Base-by-base conservation (phyloP, 2,888 invertebrate genomes). In the Oscheius sp. region DNA sequence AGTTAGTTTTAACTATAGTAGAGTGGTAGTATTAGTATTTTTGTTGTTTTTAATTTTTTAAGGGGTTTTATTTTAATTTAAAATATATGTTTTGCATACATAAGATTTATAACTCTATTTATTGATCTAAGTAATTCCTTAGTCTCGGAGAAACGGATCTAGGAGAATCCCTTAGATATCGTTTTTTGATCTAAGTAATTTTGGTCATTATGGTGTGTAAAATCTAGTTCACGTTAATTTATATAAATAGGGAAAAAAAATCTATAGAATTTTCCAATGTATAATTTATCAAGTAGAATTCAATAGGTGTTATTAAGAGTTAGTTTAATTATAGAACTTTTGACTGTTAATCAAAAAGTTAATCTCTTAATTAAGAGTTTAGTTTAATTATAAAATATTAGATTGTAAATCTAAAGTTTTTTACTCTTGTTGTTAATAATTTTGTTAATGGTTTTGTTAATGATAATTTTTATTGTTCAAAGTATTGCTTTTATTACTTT, bases 401-500 rank as follows among this genome's bases (percentile, higher is more conserved):
- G 74, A 75, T 77, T 77, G 77, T 77, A 77, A 77, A 77, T 77
- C 72, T 79, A 76, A 75, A 77, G 67, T 71, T 54, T 63, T 63
- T 73, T 68, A 61, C 68, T 71, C 73, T 77, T 77, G 70, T 65
- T 73, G 22, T 62, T 74, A 68, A 64, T 78, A 38, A 54, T 68
- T 64, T 70, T 72, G 24, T 49, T 75, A 56, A 68, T 75, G 51
- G 57, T 68, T 66, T 41, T 74, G 70, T 69, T 75, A 64, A 72
- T 75, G 41, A 72, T 78, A 30, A 63, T 80, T 71, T 73, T 69
- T 74, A 72, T 77, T 77, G 70, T 81, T 38, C 72, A 78, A 51
- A 68, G 71, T 24, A 72, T 81, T 72, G 80, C 79, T 70, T 81
- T 81, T 79, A 71, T 81, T 75, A 81, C 79, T 71, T 50, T 81